A percentile compares a stretch with the other conserved stretches of the same genome.
Conservation (phyloP, 2,797 vertebrate genomes). For the Apogon hyalosoma region DNA sequence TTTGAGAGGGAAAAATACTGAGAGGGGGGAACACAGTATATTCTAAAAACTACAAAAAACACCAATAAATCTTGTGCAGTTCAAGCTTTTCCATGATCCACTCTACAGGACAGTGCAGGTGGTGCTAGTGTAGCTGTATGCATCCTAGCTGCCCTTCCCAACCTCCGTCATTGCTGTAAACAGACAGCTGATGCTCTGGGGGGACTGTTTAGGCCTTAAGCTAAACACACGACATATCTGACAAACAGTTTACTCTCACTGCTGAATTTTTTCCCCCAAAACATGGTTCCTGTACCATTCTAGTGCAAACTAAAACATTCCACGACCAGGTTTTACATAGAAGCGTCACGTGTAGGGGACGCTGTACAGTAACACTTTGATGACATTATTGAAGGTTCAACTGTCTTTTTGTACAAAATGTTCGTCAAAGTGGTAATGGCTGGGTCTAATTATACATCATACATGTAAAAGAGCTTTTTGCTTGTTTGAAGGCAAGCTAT, state of each 20-base stretch:
- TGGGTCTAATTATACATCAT: slow-evolving; percentile 74
- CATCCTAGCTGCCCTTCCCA: slow-evolving; percentile 49
- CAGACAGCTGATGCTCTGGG: slow-evolving; percentile 75
- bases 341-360: slow-evolving; percentile 37
- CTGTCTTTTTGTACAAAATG: slow-evolving; percentile 24
- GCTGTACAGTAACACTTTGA: neutral
- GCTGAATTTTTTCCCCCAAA: slow-evolving; percentile 77
- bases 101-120: slow-evolving; percentile 60
- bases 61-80: slow-evolving; percentile 21
- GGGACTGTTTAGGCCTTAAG: slow-evolving; percentile 85
- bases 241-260: slow-evolving; percentile 86
- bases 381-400: neutral
- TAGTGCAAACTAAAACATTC: slow-evolving; percentile 72
- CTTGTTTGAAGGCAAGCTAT: slow-evolving; percentile 73
- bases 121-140: slow-evolving; percentile 40
- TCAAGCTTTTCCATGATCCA: neutral
- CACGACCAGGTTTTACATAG: slow-evolving; percentile 55
- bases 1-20: neutral
- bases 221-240: slow-evolving; percentile 84
- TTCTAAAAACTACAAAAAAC: neutral
- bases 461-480: slow-evolving; percentile 65
- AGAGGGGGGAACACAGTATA: neutral
- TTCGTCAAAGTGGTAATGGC: slow-evolving; percentile 46
- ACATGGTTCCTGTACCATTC: slow-evolving; percentile 62
- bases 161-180: slow-evolving; percentile 71